Conservation (phyloP, 2,113 vertebrate species). For the Siniperca chuatsi region DNA sequence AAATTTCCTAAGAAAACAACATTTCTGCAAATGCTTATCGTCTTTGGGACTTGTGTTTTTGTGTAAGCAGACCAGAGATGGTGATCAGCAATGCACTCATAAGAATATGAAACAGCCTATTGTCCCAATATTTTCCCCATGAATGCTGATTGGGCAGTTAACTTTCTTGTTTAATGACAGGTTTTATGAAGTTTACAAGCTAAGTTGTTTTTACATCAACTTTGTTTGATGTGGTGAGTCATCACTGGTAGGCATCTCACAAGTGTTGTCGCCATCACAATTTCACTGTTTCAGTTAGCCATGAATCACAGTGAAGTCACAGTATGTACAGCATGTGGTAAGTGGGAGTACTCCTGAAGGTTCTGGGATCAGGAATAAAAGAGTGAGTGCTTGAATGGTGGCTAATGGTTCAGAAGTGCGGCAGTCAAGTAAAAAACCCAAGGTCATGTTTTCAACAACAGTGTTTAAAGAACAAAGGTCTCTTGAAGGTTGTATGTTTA, state of each 20-base stretch:
- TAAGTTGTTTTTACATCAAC: conserved; percentile 9
- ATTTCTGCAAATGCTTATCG: conserved; percentile 9
- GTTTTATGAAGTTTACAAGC: conserved; percentile 3
- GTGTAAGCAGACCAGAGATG: conserved; percentile 2
- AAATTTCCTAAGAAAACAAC: conserved; percentile 23
- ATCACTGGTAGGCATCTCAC: conserved; percentile 1
- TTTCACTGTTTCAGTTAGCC: not conserved
- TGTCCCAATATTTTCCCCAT: not conserved
- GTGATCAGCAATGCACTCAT: not conserved
- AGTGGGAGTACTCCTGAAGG: conserved; percentile 20
- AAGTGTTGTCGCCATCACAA: not conserved
- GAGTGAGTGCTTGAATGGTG: conserved; percentile 4
- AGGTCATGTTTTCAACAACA: not conserved
- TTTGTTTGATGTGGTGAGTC: conserved; percentile 39
- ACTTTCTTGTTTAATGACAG: conserved; percentile 3
- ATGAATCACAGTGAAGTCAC: conserved; percentile 26
- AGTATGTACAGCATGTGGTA: not conserved
- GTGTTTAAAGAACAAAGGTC: not conserved
- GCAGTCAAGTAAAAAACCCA: not conserved
- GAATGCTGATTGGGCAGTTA: not conserved
- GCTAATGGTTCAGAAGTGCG: not conserved
- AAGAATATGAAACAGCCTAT: not conserved
- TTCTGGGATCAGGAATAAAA: conserved; percentile 10
- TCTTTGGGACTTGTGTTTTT: conserved; percentile 13
- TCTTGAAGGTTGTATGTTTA: not conserved